Conservation (phyloP, 2,113 vertebrate genomes). For the Stegostoma tigrinum region DNA sequence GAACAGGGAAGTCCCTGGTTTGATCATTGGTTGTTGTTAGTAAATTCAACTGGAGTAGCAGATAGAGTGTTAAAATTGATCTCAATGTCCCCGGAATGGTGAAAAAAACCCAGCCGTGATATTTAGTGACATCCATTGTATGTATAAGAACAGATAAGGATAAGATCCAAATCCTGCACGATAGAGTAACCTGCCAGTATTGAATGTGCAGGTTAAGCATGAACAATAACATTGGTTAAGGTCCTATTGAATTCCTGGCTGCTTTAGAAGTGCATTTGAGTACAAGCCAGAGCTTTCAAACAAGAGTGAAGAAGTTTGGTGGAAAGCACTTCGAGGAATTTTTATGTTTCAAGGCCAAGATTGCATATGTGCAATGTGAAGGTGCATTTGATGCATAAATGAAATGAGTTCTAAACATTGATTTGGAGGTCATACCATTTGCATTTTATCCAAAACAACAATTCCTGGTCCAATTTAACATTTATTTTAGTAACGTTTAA, state of each 20-base stretch:
- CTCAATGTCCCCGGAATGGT: not conserved
- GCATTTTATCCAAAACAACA: not conserved
- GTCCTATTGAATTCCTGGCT: not conserved
- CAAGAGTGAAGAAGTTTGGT: not conserved
- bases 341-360: not conserved
- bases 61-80: not conserved
- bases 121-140: not conserved
- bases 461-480: not conserved
- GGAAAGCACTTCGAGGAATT: not conserved
- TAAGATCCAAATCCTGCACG: not conserved
- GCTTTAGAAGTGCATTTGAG: not conserved
- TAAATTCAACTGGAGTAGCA: not conserved
- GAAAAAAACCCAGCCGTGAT: not conserved
- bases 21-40: not conserved
- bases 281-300: not conserved
- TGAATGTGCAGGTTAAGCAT: not conserved
- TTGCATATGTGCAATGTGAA: not conserved
- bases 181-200: not conserved
- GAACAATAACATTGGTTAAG: not conserved
- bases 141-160: not conserved
- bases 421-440: not conserved
- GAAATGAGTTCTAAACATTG: conserved; percentile 1
- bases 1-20: not conserved
- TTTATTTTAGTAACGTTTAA: conserved; percentile 73
- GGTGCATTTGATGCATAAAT: not conserved